These are phyloP conservation scores for Bufotes viridis DNA, from an alignment of 2,797 vertebrate genomes.

Conservation along the genomic window DNA sequence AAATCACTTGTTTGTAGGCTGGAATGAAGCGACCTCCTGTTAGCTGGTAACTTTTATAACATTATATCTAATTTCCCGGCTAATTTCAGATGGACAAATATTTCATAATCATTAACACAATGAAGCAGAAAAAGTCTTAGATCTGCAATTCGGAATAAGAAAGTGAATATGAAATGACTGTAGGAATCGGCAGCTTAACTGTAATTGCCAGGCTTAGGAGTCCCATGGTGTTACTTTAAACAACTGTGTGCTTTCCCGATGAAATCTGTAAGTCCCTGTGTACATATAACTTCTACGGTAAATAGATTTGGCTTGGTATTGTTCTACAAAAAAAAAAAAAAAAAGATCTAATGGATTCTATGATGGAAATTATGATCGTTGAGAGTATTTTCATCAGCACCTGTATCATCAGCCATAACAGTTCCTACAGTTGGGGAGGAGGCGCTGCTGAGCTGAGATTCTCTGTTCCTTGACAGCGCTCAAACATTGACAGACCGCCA, in stretches of 20 bases:
- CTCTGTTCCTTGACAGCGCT: not conserved
- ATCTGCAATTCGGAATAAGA: constrained; percentile 19
- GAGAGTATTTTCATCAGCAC: not conserved
- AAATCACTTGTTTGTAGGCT: constrained; percentile 3
- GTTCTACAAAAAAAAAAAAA: constrained; percentile 26
- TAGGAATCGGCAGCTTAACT: constrained; percentile 31
- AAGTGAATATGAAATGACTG: constrained; percentile 19
- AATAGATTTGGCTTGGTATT: constrained; percentile 17
- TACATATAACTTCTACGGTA: constrained; percentile 22
- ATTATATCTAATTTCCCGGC: constrained; percentile 6
- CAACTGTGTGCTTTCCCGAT: constrained; percentile 13
- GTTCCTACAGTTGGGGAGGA: not conserved
- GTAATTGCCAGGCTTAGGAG: constrained; percentile 37
- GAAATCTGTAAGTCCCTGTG: constrained; percentile 25
- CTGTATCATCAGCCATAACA: not conserved
- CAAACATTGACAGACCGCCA: constrained; percentile 4
- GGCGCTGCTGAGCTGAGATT: not conserved
- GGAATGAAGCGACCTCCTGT: not conserved
- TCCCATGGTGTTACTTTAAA: constrained; percentile 44
- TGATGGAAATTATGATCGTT: constrained; percentile 5
- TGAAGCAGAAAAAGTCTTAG: constrained; percentile 23
- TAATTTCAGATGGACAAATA: constrained; percentile 25
- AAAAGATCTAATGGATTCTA: constrained; percentile 12
- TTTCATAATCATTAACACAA: constrained; percentile 33
- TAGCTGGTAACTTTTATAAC: constrained; percentile 8